Percentiles rank a stretch among this genome's conserved stretches.
phyloP scores from a whole-genome alignment of 2,113 vertebrate genomes.

The Entelurus aequoreus region DNA sequence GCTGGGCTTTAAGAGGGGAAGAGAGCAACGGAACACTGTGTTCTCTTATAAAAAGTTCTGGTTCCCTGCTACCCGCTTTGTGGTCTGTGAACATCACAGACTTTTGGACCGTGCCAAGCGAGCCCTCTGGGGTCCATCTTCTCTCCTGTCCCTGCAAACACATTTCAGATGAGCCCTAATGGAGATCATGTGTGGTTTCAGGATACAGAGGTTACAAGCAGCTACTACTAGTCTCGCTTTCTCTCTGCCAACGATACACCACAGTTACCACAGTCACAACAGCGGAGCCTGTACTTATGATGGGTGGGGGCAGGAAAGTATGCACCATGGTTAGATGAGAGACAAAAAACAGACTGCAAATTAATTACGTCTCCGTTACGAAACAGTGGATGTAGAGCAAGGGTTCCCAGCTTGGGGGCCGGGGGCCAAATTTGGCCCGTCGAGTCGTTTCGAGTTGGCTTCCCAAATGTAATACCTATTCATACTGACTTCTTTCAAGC shows the following conservation, averaged over 20 bases:
- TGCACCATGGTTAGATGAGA: constrained; percentile 37
- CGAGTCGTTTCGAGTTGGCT: too few relatives aligned
- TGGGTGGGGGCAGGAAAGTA: constrained; percentile 56
- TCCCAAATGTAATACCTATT: too few relatives aligned
- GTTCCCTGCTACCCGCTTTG: constrained; percentile 51
- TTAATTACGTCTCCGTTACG: constrained; percentile 28
- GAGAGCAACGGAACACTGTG: constrained; percentile 55
- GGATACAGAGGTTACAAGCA: constrained; percentile 55
- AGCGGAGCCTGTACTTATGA: constrained; percentile 54
- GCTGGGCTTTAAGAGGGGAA: constrained; percentile 28
- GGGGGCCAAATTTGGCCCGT: too few relatives aligned
- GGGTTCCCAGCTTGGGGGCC: too few relatives aligned
- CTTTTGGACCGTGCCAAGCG: constrained; percentile 46
- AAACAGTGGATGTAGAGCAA: constrained; percentile 32
- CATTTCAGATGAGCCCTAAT: constrained; percentile 69
- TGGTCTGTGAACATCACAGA: constrained; percentile 60
- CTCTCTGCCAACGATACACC: constrained; percentile 56
- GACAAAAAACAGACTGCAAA: constrained; percentile 45
- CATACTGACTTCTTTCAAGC: too few relatives aligned
- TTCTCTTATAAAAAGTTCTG: constrained; percentile 59
- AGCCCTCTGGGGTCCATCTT: constrained; percentile 61
- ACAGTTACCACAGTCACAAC: constrained; percentile 58
- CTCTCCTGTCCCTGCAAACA: constrained; percentile 64
- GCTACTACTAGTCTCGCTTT: constrained; percentile 42
- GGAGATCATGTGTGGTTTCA: constrained; percentile 68